A percentile compares a stretch with the other conserved stretches of the same genome.
These are phyloP conservation scores for Tauraco hartlaubi DNA, from an alignment of 2,797 vertebrate genomes.

Conservation along the genomic window DNA sequence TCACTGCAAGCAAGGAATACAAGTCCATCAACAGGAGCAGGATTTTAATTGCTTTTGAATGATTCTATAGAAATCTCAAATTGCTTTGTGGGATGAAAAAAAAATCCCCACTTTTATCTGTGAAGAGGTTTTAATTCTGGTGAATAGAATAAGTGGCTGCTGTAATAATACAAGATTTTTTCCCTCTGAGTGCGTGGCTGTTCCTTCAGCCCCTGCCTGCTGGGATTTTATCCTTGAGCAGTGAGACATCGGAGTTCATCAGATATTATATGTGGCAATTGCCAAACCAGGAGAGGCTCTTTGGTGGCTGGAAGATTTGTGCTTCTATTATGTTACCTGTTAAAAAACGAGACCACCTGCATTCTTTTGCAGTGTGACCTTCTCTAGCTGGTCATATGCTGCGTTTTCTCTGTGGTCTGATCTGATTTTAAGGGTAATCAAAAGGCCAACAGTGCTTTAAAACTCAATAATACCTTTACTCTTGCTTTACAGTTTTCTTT, in stretches of 20 bases:
- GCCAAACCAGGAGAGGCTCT: constrained; percentile 45
- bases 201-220: constrained; percentile 36
- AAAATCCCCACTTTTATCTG: constrained; percentile 8
- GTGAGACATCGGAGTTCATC: constrained; percentile 5
- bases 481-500: not conserved
- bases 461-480: constrained; percentile 17
- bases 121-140: constrained; percentile 51
- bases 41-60: constrained; percentile 52
- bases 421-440: constrained; percentile 53
- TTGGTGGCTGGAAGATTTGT: constrained; percentile 53
- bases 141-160: not conserved
- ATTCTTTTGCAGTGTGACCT: constrained; percentile 49
- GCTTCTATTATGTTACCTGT: constrained; percentile 27
- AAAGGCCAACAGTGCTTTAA: constrained; percentile 55
- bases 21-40: constrained; percentile 40
- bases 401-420: constrained; percentile 42
- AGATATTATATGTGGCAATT: constrained; percentile 39
- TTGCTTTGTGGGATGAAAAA: constrained; percentile 10
- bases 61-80: constrained; percentile 51
- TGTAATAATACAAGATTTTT: not conserved
- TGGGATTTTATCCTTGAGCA: constrained; percentile 33
- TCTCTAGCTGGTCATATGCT: constrained; percentile 13
- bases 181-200: constrained; percentile 26
- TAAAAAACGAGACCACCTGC: constrained; percentile 53
- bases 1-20: not conserved